These are phyloP conservation scores for Labeo rohita DNA, from an alignment of 2,113 vertebrate genomes.

Conservation along the genomic window DNA sequence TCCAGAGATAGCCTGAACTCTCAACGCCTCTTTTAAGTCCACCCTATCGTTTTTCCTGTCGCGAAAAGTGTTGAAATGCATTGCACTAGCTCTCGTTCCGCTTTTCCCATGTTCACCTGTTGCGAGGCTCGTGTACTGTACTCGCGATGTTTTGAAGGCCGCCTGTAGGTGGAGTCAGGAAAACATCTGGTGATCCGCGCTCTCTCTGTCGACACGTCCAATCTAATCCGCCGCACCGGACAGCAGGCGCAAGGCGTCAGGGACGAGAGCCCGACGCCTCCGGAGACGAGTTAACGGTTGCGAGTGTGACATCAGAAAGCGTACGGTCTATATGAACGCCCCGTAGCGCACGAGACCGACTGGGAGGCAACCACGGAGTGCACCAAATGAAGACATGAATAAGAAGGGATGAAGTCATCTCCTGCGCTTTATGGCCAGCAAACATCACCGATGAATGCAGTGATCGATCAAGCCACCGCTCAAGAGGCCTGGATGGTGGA, in stretches of 20 bases:
- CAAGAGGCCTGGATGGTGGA: slow-evolving; percentile 24
- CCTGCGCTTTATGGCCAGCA: slow-evolving; percentile 11
- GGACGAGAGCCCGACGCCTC: neutral
- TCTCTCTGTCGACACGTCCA: slow-evolving; percentile 17
- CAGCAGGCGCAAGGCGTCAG: neutral
- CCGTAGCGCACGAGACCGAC: neutral
- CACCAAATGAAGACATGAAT: slow-evolving; percentile 35
- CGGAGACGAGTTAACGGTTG: neutral
- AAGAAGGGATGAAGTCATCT: slow-evolving; percentile 53
- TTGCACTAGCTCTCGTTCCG: neutral
- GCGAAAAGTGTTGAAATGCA: neutral
- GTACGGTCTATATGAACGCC: neutral
- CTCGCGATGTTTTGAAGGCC: slow-evolving; percentile 49
- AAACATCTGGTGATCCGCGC: slow-evolving; percentile 50
- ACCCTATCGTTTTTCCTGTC: neutral
- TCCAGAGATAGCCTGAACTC: neutral
- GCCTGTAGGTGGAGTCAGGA: slow-evolving; percentile 57
- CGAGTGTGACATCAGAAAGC: neutral
- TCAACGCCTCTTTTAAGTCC: neutral
- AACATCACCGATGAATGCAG: slow-evolving; percentile 36
- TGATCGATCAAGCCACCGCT: slow-evolving; percentile 23
- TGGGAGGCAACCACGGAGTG: slow-evolving; percentile 41
- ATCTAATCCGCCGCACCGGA: slow-evolving; percentile 24
- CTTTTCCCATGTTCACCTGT: slow-evolving; percentile 42
- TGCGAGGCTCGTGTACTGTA: slow-evolving; percentile 16